Conservation (phyloP, 1,140 invertebrate species). For the Scylla paramamosain region DNA sequence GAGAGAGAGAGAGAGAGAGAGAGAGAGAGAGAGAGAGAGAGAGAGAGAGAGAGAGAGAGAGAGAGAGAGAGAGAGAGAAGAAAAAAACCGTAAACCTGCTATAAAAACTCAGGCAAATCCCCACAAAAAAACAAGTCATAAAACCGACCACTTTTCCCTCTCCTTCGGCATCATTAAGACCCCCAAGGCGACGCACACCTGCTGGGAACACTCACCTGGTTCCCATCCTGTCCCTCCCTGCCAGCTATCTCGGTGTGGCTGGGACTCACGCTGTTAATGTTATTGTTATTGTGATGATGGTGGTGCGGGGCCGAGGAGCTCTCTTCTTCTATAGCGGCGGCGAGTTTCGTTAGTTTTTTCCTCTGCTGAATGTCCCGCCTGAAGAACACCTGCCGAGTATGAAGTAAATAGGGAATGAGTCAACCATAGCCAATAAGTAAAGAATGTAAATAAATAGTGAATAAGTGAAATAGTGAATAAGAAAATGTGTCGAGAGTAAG, state of each 20-base stretch:
- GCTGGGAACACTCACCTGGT: not conserved
- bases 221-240: not conserved
- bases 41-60: slow-evolving; percentile 47
- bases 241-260: not conserved
- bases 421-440: no score
- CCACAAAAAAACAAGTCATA: no score
- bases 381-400: not conserved
- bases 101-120: no score
- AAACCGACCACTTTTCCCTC: not conserved
- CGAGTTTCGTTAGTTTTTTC: not conserved
- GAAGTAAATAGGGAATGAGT: no score
- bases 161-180: no score
- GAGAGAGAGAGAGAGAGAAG: slow-evolving; percentile 34
- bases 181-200: no score
- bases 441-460: no score
- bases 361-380: not conserved
- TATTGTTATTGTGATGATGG: not conserved
- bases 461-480: no score
- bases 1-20: not conserved
- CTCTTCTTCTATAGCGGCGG: slow-evolving; percentile 25
- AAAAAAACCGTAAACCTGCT: not conserved
- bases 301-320: not conserved
- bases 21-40: slow-evolving; percentile 45
- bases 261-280: not conserved
- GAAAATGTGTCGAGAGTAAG: no score